Base-by-base conservation (phyloP, 2,113 vertebrate species). In the Pavo muticus region DNA sequence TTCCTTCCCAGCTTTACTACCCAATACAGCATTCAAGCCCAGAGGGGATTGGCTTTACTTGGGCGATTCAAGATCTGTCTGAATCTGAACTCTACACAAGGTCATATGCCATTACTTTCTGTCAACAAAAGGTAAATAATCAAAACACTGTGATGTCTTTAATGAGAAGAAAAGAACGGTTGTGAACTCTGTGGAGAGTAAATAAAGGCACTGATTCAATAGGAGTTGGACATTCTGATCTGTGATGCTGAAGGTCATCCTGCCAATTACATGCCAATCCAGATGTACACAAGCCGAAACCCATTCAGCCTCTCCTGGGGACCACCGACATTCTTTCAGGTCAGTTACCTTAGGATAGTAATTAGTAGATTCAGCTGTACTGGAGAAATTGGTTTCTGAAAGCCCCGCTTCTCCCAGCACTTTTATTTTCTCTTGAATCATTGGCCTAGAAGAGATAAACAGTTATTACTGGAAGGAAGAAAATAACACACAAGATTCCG, bases 361-460 rank as follows among this genome's bases (percentile, higher is more conserved):
- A 95, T 98, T 98, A 56, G 98, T 93, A 18, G 98, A 98, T 92
- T 98, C 97, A 16, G 99, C 98, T 32, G 98, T 98, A 93, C 98
- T 97, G 1, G 98, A 99, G 96, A 99, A 98, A 97, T 97, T 98
- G 10, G 98, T 97, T 97, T 99, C 99, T 3, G 99, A 99, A 91
- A 99, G 97, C 37, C 99, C 99, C 16, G 99, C 99, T 97, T 99
- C 97, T 52, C 99, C 98, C 94, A 99, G 95, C 67, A 99, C 97
- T 90, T 98, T 98, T 97, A 99, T 99, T 96, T 99, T 99, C 84
- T 97, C 97, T 96, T 99, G 99, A 96, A 99, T 99, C 97, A 99
- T 97, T 35, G 99, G 99, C 99, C 99, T 99, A 92, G 54, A 74
- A 94, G 44, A 95, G 75, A 97, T 11, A 83, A 94, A 93, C 8